phyloP scores from a whole-genome alignment of 37 sponge, comb jelly and placozoan species.

The Ianthella basta region DNA sequence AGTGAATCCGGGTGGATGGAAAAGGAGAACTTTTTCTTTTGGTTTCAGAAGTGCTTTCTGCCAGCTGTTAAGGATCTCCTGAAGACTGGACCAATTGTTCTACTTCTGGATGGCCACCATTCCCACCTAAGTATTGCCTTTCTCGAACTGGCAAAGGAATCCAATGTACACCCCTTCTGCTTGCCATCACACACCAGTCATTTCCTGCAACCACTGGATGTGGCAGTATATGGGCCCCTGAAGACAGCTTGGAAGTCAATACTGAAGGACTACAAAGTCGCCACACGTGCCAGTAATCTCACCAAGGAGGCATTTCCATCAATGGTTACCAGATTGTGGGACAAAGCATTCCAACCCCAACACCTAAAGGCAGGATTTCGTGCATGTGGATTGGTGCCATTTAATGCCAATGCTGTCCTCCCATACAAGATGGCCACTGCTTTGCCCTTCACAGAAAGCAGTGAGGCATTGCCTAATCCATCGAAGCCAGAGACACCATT shows the following conservation, averaged over 20 bases:
- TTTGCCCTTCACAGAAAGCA: not conserved
- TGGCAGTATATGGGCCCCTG: slow-evolving; percentile 54
- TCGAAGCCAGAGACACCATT: not conserved
- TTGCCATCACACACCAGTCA: slow-evolving; percentile 62
- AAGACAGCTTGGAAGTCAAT: slow-evolving; percentile 53
- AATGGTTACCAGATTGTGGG: slow-evolving; percentile 27
- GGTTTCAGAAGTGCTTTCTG: slow-evolving; percentile 54
- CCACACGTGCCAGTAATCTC: slow-evolving; percentile 34
- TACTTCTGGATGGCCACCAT: slow-evolving; percentile 74
- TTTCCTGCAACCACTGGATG: slow-evolving; percentile 59
- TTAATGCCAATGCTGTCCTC: slow-evolving; percentile 36
- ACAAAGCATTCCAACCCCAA: not conserved
- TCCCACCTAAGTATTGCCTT: slow-evolving; percentile 38
- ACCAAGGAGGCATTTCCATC: slow-evolving; percentile 57
- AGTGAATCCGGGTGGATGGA: slow-evolving; percentile 71
- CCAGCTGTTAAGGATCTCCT: slow-evolving; percentile 32
- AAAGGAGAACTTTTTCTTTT: slow-evolving; percentile 31
- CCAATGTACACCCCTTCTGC: slow-evolving; percentile 46
- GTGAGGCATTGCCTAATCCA: not conserved
- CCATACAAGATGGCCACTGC: slow-evolving; percentile 1
- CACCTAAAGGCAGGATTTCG: slow-evolving; percentile 42
- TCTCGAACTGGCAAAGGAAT: slow-evolving; percentile 31
- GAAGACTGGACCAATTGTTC: slow-evolving; percentile 31
- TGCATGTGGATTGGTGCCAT: slow-evolving; percentile 44
- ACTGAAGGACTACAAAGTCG: slow-evolving; percentile 39